phyloP scores from a whole-genome alignment of 2,888 invertebrate genomes.

The Stictocephala bisonia region DNA sequence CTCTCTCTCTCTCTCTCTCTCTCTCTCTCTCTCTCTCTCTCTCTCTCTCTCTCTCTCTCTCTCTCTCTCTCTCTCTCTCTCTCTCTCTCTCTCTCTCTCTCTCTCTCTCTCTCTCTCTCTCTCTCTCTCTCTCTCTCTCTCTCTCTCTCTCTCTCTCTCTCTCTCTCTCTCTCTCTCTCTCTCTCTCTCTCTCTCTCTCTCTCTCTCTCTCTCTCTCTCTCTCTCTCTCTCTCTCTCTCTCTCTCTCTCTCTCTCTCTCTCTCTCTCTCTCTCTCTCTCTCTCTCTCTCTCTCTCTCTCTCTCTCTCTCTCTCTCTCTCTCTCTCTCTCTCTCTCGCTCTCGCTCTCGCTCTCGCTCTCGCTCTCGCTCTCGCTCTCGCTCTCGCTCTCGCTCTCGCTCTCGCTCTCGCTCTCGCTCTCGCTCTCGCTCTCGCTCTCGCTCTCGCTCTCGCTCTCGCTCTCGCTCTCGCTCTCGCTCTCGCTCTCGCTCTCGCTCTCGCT shows the following conservation, averaged over 20 bases:
- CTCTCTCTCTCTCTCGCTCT: slow-evolving; percentile 41
- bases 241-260: slow-evolving; percentile 24
- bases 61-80: slow-evolving; percentile 17
- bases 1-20: slow-evolving; percentile 25
- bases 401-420: too few species aligned
- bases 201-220: slow-evolving; percentile 21
- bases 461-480: too few species aligned
- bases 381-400: too few species aligned
- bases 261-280: slow-evolving; percentile 5
- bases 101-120: slow-evolving; percentile 6
- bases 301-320: neutral
- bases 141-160: slow-evolving; percentile 41
- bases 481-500: too few species aligned
- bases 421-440: too few species aligned
- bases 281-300: neutral
- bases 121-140: slow-evolving; percentile 14
- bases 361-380: too few species aligned
- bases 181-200: slow-evolving; percentile 26
- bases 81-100: neutral
- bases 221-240: slow-evolving; percentile 44
- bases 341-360: too few species aligned
- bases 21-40: neutral
- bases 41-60: neutral
- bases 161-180: slow-evolving; percentile 38
- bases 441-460: too few species aligned